Percentiles rank a stretch among this genome's conserved stretches.
These are phyloP conservation scores for Heliconius ismenius DNA, from an alignment of 2,888 invertebrate species.

Conservation along the genomic window DNA sequence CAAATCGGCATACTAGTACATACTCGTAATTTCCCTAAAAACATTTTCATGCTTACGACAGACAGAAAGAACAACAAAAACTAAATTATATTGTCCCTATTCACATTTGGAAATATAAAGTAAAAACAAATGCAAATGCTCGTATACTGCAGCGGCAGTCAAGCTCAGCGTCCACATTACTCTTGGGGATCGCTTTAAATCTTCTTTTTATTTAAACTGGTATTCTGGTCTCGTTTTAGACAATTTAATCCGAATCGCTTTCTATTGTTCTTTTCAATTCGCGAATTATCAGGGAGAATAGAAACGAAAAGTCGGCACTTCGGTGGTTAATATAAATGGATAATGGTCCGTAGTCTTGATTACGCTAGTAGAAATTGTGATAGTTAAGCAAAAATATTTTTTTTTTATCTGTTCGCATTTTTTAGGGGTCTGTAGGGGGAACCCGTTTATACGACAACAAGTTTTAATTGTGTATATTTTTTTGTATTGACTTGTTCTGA, in stretches of 20 bases:
- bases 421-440: not conserved
- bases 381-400: not conserved
- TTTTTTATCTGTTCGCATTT: not conserved
- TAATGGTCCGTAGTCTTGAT: not conserved
- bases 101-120: not conserved
- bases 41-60: not conserved
- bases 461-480: not conserved
- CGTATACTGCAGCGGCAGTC: constrained; percentile 8
- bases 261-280: constrained; percentile 22
- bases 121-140: not conserved
- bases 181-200: constrained; percentile 25
- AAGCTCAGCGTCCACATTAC: constrained; percentile 23
- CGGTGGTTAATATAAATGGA: not conserved
- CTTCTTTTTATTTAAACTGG: constrained; percentile 28
- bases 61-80: not conserved
- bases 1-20: too few relatives aligned
- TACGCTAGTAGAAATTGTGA: not conserved
- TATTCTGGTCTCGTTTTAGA: constrained; percentile 2
- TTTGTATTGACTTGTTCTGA: too few relatives aligned
- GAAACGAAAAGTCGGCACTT: not conserved
- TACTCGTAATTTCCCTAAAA: not conserved
- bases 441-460: not conserved
- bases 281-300: not conserved
- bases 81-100: not conserved
- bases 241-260: constrained; percentile 7